phyloP scores from a whole-genome alignment of 2,113 vertebrate species.

The Vidua macroura region DNA sequence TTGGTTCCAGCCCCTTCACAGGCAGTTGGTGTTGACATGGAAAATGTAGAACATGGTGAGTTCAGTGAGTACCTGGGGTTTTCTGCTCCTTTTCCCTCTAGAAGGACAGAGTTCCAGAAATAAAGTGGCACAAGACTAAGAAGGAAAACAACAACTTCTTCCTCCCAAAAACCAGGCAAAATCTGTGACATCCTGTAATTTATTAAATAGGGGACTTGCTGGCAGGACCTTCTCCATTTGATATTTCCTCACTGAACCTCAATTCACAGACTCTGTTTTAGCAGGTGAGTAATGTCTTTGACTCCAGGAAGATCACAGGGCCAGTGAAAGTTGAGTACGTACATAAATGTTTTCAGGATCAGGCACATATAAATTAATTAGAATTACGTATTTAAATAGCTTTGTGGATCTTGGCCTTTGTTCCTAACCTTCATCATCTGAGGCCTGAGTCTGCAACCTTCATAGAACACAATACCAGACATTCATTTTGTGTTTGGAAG shows the following conservation, averaged over 20 bases:
- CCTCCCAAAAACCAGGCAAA: not conserved
- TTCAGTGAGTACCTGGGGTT: not conserved
- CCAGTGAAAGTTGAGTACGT: not conserved
- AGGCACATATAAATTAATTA: slow-evolving; percentile 39
- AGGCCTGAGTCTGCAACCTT: not conserved
- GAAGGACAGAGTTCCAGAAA: not conserved
- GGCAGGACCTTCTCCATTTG: not conserved
- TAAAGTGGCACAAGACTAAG: not conserved
- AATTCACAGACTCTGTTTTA: not conserved
- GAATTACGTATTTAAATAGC: not conserved
- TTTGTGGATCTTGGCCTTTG: slow-evolving; percentile 46
- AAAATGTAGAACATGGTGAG: not conserved
- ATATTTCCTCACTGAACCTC: not conserved
- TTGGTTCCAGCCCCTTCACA: not conserved
- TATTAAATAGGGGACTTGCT: not conserved
- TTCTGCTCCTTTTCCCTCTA: not conserved
- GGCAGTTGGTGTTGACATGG: not conserved
- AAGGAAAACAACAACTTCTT: not conserved
- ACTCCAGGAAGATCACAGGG: not conserved
- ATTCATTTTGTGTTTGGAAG: not conserved
- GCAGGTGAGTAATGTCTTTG: not conserved
- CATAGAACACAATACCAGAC: not conserved
- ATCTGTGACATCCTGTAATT: not conserved
- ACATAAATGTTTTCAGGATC: slow-evolving; percentile 3
- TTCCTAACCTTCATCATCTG: not conserved